Base-by-base conservation (phyloP, 2,888 invertebrate species). In the Drosophila paramelanica region DNA sequence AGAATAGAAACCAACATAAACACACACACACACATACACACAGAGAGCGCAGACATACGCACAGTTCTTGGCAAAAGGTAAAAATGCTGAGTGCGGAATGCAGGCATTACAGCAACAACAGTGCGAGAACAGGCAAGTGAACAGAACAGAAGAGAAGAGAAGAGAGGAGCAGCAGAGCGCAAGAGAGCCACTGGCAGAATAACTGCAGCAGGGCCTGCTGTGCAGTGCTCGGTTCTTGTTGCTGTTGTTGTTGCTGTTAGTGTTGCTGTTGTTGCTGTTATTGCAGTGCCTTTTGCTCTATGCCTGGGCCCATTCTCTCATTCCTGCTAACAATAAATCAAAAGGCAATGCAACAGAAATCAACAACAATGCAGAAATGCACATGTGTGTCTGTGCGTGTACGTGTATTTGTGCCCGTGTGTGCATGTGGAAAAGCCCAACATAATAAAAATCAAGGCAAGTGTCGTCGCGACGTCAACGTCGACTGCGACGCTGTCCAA, bases 371-470 rank as follows among this genome's bases (percentile, higher is more conserved):
- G 79, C 78, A 67, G 60, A 77, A 77, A 66, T 49, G 51, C 46
- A 5, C 51, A 46, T 49, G 45, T 49, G 10, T 49, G 10, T 47
- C 3, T 36, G 20, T 47, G 25, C 39, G 8, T 39, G 11, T 39
- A n/a, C 17, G 20, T 39, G 17, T 38, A 31, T 38, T 33, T 25
- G 17, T 53, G 31, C 36, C 14, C 25, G 25, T 66, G 25, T 52
- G 42, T 52, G 42, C 42, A n/a, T 61, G 49, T 60, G 66, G 68
- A 77, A 77, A 77, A 74, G 70, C 74, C 74, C 70, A 78, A 60
- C 77, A 88, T 74, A 88, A 85, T 88, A 88, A 77, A 88, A 83
- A 88, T 88, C 79, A 88, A 88, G 82, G 88, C 83, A 83, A 88
- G 83, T 88, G 83, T 88, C 82, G 88, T 77, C 74, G 52, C 47